These are phyloP conservation scores for Hydropsyche betteni DNA, from an alignment of 2,888 invertebrate species.

Conservation along the genomic window DNA sequence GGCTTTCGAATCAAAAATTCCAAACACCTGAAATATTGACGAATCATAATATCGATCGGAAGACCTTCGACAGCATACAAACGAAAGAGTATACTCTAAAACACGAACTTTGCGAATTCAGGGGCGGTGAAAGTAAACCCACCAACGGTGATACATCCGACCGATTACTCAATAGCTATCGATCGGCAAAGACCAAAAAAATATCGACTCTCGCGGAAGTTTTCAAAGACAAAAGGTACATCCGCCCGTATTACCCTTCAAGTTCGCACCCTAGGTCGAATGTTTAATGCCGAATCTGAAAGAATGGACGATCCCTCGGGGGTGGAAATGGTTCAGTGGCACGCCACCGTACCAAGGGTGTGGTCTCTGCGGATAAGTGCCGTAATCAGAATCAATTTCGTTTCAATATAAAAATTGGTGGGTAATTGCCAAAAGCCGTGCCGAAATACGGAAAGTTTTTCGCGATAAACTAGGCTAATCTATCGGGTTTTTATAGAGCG, in stretches of 20 bases:
- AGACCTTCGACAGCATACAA: too few species aligned
- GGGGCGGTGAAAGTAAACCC: too few species aligned
- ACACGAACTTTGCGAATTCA: too few species aligned
- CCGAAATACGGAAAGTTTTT: not conserved
- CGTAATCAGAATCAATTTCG: conserved; percentile 19
- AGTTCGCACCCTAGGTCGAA: conserved; percentile 1
- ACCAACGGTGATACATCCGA: too few species aligned
- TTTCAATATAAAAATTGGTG: conserved; percentile 1
- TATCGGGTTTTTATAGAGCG: not conserved
- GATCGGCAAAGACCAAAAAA: too few species aligned
- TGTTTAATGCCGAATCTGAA: not conserved
- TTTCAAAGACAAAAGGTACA: too few species aligned
- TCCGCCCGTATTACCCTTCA: not conserved
- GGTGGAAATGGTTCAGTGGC: not conserved
- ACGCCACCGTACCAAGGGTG: not conserved
- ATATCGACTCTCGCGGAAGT: too few species aligned
- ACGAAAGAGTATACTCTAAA: too few species aligned
- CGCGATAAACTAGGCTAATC: not conserved
- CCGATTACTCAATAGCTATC: too few species aligned
- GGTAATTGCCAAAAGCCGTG: not conserved
- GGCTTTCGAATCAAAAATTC: too few species aligned
- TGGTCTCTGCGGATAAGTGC: not conserved
- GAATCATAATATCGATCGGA: too few species aligned
- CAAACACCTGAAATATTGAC: too few species aligned
- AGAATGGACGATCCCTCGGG: not conserved